Evolutionary conservation across 2,113 vertebrate genomes (phyloP).

Genomic region (Bostrychus sinensis): DNA sequence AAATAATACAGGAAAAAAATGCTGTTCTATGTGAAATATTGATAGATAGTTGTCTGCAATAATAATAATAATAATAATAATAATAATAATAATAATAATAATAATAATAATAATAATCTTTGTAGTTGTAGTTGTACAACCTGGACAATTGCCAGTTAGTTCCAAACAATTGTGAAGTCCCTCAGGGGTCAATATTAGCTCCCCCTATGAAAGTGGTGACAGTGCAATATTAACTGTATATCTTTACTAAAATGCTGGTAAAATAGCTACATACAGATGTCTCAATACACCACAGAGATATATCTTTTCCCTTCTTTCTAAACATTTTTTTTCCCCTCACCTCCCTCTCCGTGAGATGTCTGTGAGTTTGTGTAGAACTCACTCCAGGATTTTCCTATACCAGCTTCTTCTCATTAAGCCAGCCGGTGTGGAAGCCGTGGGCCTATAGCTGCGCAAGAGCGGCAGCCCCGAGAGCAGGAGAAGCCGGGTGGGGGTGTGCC

Average conservation of each 20-base stretch:
- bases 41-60: no score
- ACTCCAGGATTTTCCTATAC: constrained; percentile 84
- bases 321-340: constrained; percentile 16
- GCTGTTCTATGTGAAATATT: no score
- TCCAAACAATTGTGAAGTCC: not conserved
- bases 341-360: constrained; percentile 84
- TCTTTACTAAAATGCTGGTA: no score
- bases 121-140: no score
- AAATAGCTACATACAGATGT: no score
- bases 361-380: constrained; percentile 91
- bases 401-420: constrained; percentile 92
- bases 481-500: constrained; percentile 36
- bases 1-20: no score
- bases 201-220: not conserved
- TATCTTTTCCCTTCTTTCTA: constrained; percentile 7
- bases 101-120: no score
- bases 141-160: no score
- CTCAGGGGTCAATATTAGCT: not conserved
- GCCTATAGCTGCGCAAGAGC: constrained; percentile 73
- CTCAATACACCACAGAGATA: not conserved
- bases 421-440: constrained; percentile 59
- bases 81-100: no score
- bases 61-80: no score
- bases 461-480: constrained; percentile 71
- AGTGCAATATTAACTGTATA: not conserved